Evolutionary conservation across 2,113 vertebrate genomes (phyloP).

Genomic region (Leptosomus discolor): DNA sequence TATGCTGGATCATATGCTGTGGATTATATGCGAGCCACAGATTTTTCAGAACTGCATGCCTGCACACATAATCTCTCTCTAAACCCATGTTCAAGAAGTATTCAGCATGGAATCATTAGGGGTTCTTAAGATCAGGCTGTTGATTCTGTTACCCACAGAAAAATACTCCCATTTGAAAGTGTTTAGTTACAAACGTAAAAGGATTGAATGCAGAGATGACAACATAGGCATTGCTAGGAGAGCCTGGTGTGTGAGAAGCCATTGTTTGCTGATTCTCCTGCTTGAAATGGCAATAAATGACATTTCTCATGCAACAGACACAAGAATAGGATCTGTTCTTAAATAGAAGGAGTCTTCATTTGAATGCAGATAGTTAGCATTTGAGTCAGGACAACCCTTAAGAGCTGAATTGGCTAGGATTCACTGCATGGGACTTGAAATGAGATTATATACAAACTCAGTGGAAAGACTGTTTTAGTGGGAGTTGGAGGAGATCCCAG

Average conservation of each 20-base stretch:
- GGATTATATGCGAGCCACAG: background rate
- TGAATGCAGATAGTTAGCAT: slow-evolving; percentile 28
- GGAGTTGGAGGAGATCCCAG: slow-evolving; percentile 35
- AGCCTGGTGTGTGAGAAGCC: background rate
- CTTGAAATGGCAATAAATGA: slow-evolving; percentile 1
- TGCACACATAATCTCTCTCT: background rate
- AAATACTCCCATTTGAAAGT: background rate
- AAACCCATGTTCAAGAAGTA: background rate
- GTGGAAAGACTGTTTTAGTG: slow-evolving; percentile 30
- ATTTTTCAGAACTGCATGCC: background rate
- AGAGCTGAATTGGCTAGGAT: slow-evolving; percentile 26
- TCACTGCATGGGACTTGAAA: slow-evolving; percentile 31
- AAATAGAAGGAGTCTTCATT: slow-evolving; percentile 7
- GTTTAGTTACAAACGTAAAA: background rate
- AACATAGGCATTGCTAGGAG: background rate
- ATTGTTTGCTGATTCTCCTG: background rate
- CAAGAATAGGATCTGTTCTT: background rate
- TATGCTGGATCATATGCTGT: background rate
- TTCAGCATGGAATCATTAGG: background rate
- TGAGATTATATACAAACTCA: slow-evolving; percentile 9
- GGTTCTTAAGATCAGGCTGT: background rate
- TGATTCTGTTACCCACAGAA: background rate
- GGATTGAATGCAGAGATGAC: background rate
- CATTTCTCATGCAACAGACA: background rate
- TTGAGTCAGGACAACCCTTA: slow-evolving; percentile 29